These are phyloP conservation scores for Dolomedes plantarius DNA, from an alignment of 2,888 invertebrate genomes.

Conservation along the genomic window DNA sequence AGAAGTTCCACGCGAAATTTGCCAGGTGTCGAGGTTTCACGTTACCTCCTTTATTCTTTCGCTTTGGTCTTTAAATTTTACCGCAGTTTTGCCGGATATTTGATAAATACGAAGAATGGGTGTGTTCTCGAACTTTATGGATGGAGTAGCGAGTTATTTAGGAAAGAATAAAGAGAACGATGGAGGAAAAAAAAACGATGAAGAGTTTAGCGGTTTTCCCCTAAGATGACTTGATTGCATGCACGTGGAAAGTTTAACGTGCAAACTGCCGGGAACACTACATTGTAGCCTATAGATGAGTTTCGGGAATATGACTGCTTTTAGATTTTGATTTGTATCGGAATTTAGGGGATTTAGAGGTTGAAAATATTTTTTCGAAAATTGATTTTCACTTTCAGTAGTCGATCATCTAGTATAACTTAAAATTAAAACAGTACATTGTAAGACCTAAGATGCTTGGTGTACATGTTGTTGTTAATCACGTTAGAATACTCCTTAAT, in stretches of 20 bases:
- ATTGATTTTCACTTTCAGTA: too few species aligned
- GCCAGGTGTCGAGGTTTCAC: conserved; percentile 59
- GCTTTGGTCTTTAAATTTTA: conserved; percentile 47
- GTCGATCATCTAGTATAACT: too few species aligned
- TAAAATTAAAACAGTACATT: too few species aligned
- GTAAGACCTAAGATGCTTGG: too few species aligned
- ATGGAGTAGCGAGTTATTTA: conserved; percentile 34
- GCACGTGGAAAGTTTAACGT: not conserved
- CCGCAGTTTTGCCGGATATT: conserved; percentile 43
- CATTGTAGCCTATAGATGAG: too few species aligned
- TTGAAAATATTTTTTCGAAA: too few species aligned
- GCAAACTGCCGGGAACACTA: not conserved
- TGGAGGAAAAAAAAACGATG: conserved; percentile 13
- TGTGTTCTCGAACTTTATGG: conserved; percentile 58
- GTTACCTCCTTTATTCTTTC: conserved; percentile 51
- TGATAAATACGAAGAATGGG: conserved; percentile 55
- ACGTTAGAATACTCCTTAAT: too few species aligned
- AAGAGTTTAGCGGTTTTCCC: conserved; percentile 33
- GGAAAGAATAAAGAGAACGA: conserved; percentile 21
- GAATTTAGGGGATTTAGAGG: too few species aligned
- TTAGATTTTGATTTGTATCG: too few species aligned
- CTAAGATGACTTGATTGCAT: conserved; percentile 63
- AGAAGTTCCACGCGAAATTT: conserved; percentile 61
- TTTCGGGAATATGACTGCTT: too few species aligned
- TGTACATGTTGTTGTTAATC: too few species aligned